A percentile compares a stretch with the other conserved stretches of the same genome.
These are phyloP conservation scores for Zapus hudsonius DNA, from an alignment of 2,113 vertebrate genomes.

Conservation along the genomic window DNA sequence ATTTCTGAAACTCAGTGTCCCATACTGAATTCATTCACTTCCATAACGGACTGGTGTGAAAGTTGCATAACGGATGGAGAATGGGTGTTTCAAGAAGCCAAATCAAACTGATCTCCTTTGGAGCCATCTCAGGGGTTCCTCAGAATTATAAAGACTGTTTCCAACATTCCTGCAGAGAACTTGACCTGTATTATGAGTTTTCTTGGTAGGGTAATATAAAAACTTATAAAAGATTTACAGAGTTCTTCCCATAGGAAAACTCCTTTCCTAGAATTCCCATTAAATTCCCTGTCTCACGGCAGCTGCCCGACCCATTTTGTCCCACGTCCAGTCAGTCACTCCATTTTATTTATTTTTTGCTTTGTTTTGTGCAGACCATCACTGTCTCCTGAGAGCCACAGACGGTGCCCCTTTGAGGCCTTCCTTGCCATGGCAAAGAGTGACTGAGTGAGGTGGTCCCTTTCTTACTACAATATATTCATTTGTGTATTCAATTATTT, in stretches of 20 bases:
- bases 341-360: no score
- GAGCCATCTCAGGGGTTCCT: neutral
- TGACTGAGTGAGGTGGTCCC: neutral
- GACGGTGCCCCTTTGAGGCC: neutral
- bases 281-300: neutral
- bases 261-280: neutral
- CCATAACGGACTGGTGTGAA: neutral
- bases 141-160: conserved; percentile 13
- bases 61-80: accelerated
- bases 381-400: neutral
- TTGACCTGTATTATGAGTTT: neutral
- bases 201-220: neutral
- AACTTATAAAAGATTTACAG: neutral
- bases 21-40: neutral
- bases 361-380: no score
- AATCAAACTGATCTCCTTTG: neutral
- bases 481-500: neutral
- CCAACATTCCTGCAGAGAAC: neutral
- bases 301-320: neutral
- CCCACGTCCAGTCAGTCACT: neutral
- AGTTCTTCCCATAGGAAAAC: neutral
- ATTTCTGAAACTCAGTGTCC: neutral
- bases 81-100: neutral
- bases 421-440: neutral
- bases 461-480: neutral